Base-by-base conservation (phyloP, 2,888 invertebrate species). In the Himalopsyche japonica region DNA sequence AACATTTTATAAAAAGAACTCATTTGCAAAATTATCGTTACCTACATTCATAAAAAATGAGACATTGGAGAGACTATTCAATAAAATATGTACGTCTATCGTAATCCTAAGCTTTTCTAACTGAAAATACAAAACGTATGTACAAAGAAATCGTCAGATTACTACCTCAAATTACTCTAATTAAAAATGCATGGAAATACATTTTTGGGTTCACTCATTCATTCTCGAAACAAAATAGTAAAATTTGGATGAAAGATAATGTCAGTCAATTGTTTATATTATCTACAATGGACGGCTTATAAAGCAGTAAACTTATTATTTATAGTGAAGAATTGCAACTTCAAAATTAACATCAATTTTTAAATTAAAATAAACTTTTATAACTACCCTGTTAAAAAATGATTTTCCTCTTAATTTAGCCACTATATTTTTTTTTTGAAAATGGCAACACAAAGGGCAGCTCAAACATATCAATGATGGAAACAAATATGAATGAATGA, bases 1-100 rank as follows among this genome's bases (percentile, higher is more conserved):
- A 85, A 85, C 85, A 85, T 83, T 82, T 81, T 79, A 79, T 79
- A 70, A 82, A 79, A 82, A 82, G 79, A 82, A 79, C 49, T 79
- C 43, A 81, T 81, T 81, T 76, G 70, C 70, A 70, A 70, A 70
- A 70, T 70, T 30, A 70, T 70, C 30, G 30, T 70, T 70, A 70
- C 70, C 70, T 70, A 70, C 70, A 30, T 20, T 70, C 70, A 70
- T 70, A 70, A 70, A 57, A 70, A 70, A 70, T 70, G 70, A 70
- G 70, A 70, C 27, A 64, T 30, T 30, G 27, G n/a, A 24, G 57
- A 27, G 70, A 70, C 70, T 70, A 70, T 27, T 70, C 27, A 24
- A 27, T 70, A 70, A 70, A 70, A 70, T 70, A 70, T 70, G 27
- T 64, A 64, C 10, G 64, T 8, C 24, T 24, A 64, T 12, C 64